Base-by-base conservation (phyloP, 1,140 invertebrate species). In the Trichomalopsis sarcophagae region DNA sequence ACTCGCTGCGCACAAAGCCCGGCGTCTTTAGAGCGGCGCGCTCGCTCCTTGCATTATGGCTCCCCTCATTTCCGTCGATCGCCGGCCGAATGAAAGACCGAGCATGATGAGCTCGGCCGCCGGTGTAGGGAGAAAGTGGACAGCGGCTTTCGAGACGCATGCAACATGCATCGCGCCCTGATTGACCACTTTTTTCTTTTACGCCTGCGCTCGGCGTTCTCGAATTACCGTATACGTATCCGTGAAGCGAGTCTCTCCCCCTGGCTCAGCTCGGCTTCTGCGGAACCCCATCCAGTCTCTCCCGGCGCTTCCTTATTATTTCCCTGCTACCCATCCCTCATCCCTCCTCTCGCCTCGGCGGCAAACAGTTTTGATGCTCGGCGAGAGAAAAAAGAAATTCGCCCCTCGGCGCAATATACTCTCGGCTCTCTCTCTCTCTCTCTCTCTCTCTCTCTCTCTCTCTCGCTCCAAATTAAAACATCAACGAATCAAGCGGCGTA, bases 1-100 rank as follows among this genome's bases (percentile, higher is more conserved):
- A 13, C 23, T 7, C 0, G 74, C 14, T 1, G 40, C 17, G 17
- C 2, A 50, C 47, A 62, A 62, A 62, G 55, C 68, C 23, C 69
- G 33, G 4, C 81, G 21, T 33, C 68, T 71, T 71, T 33, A 30
- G 27, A 40, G 50, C 27, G 40, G 36, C 71, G 62, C 14, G 62
- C 36, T 30, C 80, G 80, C 86, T 87, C 82, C 85, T 87, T 85
- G 81, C 87, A 73, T 50, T 81, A 71, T 81, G 71, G 44, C 68
- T 81, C 68, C 30, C 68, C 44, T 81, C 66, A 47, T 71, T 81
- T 27, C 33, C 23, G 76, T 11, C 23, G 47, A 55, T 71, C 30
- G 23, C 27, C 27, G 68, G 21, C 55, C 17, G 55, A 62, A 62
- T 62, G 55, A 62, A 62, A 62, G 55, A 62, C 55, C 55, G 55